Conservation (phyloP, 1,140 invertebrate genomes). For the Melipona quadrifasciata region DNA sequence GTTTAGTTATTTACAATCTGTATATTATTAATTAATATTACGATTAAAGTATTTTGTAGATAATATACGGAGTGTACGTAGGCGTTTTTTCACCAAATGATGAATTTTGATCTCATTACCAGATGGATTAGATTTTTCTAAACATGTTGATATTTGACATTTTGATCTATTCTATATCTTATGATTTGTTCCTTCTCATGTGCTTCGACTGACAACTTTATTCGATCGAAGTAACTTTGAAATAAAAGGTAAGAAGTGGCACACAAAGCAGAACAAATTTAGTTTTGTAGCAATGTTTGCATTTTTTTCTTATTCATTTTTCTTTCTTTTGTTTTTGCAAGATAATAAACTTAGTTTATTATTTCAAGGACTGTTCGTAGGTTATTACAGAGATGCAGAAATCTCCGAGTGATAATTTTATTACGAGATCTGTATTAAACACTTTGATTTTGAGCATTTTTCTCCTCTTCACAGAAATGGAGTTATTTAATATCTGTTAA, state of each 20-base stretch:
- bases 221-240: conserved; percentile 9
- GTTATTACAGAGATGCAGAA: not conserved
- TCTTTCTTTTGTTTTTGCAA: not conserved
- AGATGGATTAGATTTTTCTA: not conserved
- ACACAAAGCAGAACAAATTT: not conserved
- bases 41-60: conserved; percentile 82
- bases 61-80: conserved; percentile 72
- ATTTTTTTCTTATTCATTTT: not conserved
- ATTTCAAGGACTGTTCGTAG: not conserved
- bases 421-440: too few relatives aligned
- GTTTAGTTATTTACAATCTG: conserved; percentile 82
- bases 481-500: too few relatives aligned
- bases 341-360: not conserved
- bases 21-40: conserved; percentile 82
- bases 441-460: too few relatives aligned
- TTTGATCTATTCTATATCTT: not conserved
- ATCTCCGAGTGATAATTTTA: not conserved
- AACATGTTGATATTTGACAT: not conserved
- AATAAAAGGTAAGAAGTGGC: conserved; percentile 16
- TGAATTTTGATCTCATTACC: conserved; percentile 7
- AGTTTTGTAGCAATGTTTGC: too few relatives aligned
- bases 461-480: too few relatives aligned
- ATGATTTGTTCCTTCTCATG: not conserved
- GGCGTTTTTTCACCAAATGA: conserved; percentile 27
- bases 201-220: conserved; percentile 10